A percentile compares a stretch with the other conserved stretches of the same genome.
These are phyloP conservation scores for Acrocyrtus sp. DNA, from an alignment of 2,888 invertebrate genomes.

Conservation along the genomic window DNA sequence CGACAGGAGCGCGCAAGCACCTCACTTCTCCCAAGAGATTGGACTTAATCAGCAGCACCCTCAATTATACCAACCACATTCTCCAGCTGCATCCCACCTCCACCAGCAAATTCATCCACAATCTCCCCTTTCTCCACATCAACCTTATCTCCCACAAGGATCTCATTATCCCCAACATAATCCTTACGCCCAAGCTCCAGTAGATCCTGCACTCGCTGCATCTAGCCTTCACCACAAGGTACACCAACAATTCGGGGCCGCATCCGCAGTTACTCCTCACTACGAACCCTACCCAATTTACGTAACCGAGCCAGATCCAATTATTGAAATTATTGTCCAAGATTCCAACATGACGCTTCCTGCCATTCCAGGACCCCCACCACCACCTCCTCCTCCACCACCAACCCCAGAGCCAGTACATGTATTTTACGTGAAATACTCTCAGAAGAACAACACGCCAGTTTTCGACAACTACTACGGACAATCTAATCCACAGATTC, in stretches of 20 bases:
- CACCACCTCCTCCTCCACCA: slow-evolving; percentile 69
- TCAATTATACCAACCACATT: slow-evolving; percentile 3
- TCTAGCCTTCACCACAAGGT: slow-evolving; percentile 3
- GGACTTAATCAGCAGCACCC: slow-evolving; percentile 5
- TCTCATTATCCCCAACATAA: slow-evolving; percentile 1
- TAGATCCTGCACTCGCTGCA: slow-evolving; percentile 4
- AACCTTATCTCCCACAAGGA: not conserved
- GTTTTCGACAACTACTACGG: slow-evolving; percentile 64
- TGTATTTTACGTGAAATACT: slow-evolving; percentile 89
- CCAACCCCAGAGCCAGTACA: slow-evolving; percentile 84
- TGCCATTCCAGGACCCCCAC: slow-evolving; percentile 69
- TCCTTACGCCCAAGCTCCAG: slow-evolving; percentile 9
- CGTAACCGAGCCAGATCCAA: slow-evolving; percentile 73
- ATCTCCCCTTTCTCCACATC: slow-evolving; percentile 4
- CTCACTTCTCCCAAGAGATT: slow-evolving; percentile 18
- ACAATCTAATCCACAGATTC: slow-evolving; percentile 53
- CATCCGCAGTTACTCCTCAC: slow-evolving; percentile 23
- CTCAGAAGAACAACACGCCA: slow-evolving; percentile 76
- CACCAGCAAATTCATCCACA: slow-evolving; percentile 17
- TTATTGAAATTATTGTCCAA: slow-evolving; percentile 91
- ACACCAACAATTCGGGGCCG: not conserved
- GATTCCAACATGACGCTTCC: slow-evolving; percentile 86
- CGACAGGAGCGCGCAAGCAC: slow-evolving; percentile 16
- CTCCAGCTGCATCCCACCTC: not conserved
- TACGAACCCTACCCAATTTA: slow-evolving; percentile 54